Evolutionary conservation across 2,888 invertebrate species (phyloP).

Genomic region (Brachyptera putata): DNA sequence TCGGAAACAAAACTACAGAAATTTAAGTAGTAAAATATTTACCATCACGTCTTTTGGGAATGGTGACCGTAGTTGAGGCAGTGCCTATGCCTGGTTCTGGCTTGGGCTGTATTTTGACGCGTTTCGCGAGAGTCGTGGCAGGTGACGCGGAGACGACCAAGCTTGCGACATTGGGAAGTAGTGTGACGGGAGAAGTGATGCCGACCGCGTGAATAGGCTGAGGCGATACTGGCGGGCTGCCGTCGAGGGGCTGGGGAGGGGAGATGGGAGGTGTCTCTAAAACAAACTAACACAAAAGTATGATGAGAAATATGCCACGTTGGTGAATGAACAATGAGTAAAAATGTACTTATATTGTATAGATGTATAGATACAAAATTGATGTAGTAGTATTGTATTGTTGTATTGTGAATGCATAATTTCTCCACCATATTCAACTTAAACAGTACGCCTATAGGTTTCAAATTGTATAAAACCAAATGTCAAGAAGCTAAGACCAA

Average conservation of each 20-base stretch:
- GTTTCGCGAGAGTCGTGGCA: slow-evolving; percentile 16
- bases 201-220: background rate
- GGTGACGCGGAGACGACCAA: slow-evolving; percentile 22
- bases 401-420: too few relatives aligned
- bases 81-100: slow-evolving; percentile 24
- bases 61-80: slow-evolving; percentile 21
- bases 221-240: slow-evolving; percentile 30
- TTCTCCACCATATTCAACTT: too few relatives aligned
- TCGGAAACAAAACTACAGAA: too few relatives aligned
- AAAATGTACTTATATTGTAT: too few relatives aligned
- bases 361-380: too few relatives aligned
- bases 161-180: too few relatives aligned
- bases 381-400: too few relatives aligned
- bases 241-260: slow-evolving; percentile 38
- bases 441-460: too few relatives aligned
- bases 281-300: slow-evolving; percentile 29
- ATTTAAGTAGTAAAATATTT: too few relatives aligned
- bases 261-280: slow-evolving; percentile 47
- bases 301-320: background rate
- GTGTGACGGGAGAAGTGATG: slow-evolving; percentile 28
- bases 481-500: too few relatives aligned
- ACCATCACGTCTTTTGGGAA: slow-evolving; percentile 26
- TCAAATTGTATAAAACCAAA: too few relatives aligned
- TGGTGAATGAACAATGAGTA: background rate
- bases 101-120: slow-evolving; percentile 31